These are phyloP conservation scores for Cyprinella venusta DNA, from an alignment of 2,797 vertebrate species.

Conservation along the genomic window DNA sequence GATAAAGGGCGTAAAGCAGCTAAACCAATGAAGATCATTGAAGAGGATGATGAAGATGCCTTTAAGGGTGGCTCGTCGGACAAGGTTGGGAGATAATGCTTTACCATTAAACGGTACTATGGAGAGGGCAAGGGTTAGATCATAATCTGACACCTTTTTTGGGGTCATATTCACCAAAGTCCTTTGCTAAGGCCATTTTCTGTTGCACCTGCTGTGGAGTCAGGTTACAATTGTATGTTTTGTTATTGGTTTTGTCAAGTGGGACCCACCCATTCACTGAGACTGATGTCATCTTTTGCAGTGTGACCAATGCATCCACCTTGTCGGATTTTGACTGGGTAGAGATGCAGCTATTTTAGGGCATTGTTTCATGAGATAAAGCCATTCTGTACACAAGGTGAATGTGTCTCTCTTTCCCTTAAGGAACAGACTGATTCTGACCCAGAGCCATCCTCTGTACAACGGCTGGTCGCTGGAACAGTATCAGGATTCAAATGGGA, in stretches of 20 bases:
- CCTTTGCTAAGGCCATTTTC: conserved; percentile 35
- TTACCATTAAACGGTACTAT: not conserved
- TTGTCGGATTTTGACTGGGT: conserved; percentile 24
- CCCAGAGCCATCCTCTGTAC: conserved; percentile 93
- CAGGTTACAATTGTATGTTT: conserved; percentile 41
- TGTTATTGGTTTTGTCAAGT: conserved; percentile 8
- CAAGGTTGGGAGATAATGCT: conserved; percentile 84
- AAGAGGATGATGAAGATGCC: conserved; percentile 85
- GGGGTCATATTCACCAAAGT: conserved; percentile 27
- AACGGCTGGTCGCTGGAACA: conserved; percentile 91
- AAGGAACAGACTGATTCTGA: conserved; percentile 96
- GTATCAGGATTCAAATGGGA: conserved; percentile 96
- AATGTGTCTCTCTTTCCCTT: conserved; percentile 75
- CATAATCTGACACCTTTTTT: conserved; percentile 2
- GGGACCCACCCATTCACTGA: conserved; percentile 54
- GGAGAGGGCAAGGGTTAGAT: conserved; percentile 17
- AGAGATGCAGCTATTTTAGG: conserved; percentile 11
- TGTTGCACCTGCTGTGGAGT: conserved; percentile 45
- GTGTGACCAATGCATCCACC: conserved; percentile 9
- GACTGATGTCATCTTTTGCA: conserved; percentile 34
- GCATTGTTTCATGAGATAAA: conserved; percentile 25
- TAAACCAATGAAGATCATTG: conserved; percentile 85
- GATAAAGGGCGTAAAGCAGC: conserved; percentile 79
- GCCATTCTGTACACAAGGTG: conserved; percentile 65
- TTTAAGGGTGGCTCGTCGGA: conserved; percentile 93